A percentile compares a stretch with the other conserved stretches of the same genome.
phyloP scores from a whole-genome alignment of 2,888 invertebrate species.

The Netelia melanura region DNA sequence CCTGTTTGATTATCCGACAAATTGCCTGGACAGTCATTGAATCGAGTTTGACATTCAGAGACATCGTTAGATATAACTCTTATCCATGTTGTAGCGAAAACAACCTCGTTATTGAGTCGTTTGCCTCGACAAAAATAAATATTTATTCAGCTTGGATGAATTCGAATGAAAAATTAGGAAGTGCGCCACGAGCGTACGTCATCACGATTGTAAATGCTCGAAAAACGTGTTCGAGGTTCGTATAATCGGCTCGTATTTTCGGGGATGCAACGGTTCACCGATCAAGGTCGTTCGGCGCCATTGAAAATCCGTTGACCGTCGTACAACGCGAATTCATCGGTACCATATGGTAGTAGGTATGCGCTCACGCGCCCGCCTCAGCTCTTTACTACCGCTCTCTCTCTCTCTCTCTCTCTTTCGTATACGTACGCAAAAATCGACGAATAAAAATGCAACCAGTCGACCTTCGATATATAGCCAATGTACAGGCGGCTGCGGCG shows the following conservation, averaged over 20 bases:
- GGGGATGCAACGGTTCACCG: slow-evolving; percentile 63
- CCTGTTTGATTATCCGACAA: slow-evolving; percentile 13
- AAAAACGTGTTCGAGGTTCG: neutral
- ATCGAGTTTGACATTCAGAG: slow-evolving; percentile 10
- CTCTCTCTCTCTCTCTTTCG: slow-evolving; percentile 69
- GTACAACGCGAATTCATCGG: slow-evolving; percentile 69
- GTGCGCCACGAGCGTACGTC: neutral
- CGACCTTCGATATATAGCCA: slow-evolving; percentile 80
- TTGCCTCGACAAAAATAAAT: no score
- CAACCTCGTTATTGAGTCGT: no score
- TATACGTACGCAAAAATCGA: slow-evolving; percentile 76
- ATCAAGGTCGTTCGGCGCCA: slow-evolving; percentile 59
- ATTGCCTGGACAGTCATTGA: neutral
- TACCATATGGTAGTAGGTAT: slow-evolving; percentile 75
- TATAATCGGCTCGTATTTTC: slow-evolving; percentile 50
- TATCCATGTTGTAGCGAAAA: no score
- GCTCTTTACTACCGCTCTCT: slow-evolving; percentile 67
- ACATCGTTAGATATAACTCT: neutral
- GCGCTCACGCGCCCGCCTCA: slow-evolving; percentile 28
- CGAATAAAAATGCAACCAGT: slow-evolving; percentile 78
- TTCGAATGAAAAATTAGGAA: neutral
- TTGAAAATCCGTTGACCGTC: slow-evolving; percentile 70
- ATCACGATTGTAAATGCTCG: neutral
- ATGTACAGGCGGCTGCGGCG: no score
- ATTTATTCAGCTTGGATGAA: no score